Percentiles rank a stretch among this genome's conserved stretches.
Evolutionary conservation across 2,113 vertebrate genomes (phyloP).

Genomic region (Axis porcinus): DNA sequence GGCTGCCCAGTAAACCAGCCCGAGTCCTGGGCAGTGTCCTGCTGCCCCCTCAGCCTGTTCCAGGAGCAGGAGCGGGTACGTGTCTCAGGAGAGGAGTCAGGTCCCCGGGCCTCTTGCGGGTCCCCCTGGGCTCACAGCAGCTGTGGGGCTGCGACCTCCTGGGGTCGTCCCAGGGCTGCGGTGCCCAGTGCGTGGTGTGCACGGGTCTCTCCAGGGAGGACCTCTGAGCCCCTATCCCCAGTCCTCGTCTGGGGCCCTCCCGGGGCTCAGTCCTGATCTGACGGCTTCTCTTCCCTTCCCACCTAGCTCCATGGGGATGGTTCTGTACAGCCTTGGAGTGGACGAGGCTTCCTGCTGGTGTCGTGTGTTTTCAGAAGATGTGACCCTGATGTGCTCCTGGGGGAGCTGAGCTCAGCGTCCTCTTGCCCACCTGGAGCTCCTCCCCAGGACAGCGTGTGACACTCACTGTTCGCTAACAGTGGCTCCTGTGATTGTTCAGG

Average conservation of each 20-base stretch:
- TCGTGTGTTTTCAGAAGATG: background rate
- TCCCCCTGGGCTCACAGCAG: background rate
- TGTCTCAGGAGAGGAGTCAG: background rate
- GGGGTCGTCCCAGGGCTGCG: rapidly evolving
- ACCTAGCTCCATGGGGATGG: background rate
- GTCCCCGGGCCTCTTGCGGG: background rate
- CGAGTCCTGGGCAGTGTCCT: background rate
- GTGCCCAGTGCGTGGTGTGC: background rate
- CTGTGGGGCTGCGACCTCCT: rapidly evolving
- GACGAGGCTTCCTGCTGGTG: background rate
- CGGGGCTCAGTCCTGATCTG: background rate
- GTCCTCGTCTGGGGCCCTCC: background rate
- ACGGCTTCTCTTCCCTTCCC: background rate
- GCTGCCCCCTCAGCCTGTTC: background rate
- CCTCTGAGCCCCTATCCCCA: background rate
- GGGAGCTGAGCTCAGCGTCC: background rate
- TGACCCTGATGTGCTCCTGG: background rate
- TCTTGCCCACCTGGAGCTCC: background rate
- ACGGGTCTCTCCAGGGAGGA: background rate
- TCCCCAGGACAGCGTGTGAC: background rate
- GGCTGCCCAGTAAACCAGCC: too few relatives aligned
- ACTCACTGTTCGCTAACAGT: background rate
- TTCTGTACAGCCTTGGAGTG: background rate
- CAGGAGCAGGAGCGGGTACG: background rate
- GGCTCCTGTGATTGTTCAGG: background rate